These are phyloP conservation scores for Cepaea nemoralis DNA, from an alignment of 1,140 invertebrate species.

Conservation along the genomic window DNA sequence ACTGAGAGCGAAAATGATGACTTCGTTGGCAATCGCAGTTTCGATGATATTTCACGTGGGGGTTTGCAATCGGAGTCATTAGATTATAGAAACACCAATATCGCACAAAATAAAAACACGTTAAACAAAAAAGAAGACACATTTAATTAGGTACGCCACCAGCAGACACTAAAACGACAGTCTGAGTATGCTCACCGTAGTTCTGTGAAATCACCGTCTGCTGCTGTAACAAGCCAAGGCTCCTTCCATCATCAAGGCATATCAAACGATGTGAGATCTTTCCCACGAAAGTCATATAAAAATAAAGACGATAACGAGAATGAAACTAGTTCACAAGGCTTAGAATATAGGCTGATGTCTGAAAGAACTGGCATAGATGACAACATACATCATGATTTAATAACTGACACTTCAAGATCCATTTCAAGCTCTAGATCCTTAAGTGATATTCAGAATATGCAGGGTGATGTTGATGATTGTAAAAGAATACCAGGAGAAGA, in stretches of 20 bases:
- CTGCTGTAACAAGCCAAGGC: background rate
- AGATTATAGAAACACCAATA: background rate
- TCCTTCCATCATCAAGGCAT: background rate
- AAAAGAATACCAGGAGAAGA: no score
- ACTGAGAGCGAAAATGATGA: constrained; percentile 38
- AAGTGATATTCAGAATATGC: no score
- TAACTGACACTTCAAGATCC: no score
- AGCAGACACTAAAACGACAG: background rate
- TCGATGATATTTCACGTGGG: no score
- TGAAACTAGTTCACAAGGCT: background rate
- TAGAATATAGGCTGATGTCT: background rate
- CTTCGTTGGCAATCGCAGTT: no score
- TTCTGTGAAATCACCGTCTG: background rate
- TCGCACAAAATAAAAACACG: background rate
- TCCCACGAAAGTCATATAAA: background rate
- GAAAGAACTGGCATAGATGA: background rate
- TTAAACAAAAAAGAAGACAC: background rate
- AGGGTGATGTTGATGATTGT: no score
- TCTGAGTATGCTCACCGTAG: no score
- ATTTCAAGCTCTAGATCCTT: no score
- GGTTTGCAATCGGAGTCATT: background rate
- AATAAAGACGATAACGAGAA: background rate
- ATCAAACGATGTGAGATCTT: background rate
- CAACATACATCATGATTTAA: no score
- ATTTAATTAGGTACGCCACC: background rate